Percentiles rank a stretch among this genome's conserved stretches.
phyloP scores from a whole-genome alignment of 2,113 vertebrate genomes.

The Anthoscopus minutus region DNA sequence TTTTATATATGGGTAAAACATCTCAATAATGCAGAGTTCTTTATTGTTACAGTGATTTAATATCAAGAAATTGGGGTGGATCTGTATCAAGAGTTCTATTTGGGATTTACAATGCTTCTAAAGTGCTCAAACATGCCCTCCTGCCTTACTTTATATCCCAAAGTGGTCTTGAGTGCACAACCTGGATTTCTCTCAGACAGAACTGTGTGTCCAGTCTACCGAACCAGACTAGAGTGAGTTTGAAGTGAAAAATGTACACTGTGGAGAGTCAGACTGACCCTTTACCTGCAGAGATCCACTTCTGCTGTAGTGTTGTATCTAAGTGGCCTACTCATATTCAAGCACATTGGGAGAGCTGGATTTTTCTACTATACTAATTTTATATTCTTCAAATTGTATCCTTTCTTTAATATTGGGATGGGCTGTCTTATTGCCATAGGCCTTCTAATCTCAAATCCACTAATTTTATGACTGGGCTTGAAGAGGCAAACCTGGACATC shows the following conservation, averaged over 20 bases:
- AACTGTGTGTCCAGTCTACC: background rate
- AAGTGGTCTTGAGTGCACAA: background rate
- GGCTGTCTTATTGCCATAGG: background rate
- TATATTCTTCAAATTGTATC: background rate
- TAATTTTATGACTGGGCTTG: background rate
- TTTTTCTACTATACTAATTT: background rate
- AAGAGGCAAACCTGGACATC: background rate
- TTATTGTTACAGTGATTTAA: background rate
- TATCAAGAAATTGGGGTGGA: background rate
- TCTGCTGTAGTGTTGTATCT: background rate
- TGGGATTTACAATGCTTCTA: background rate
- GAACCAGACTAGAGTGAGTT: background rate
- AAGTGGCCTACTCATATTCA: background rate
- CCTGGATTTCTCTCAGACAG: background rate
- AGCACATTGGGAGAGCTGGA: background rate
- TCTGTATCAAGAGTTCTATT: background rate
- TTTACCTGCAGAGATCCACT: background rate
- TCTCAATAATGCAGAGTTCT: background rate
- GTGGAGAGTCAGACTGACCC: background rate
- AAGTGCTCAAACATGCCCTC: background rate
- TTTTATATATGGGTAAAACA: background rate
- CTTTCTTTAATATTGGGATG: background rate
- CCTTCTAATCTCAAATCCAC: background rate
- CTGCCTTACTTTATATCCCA: background rate
- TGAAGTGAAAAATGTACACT: background rate